Conservation (phyloP, 2,888 invertebrate genomes). For the Chironomus tentans region DNA sequence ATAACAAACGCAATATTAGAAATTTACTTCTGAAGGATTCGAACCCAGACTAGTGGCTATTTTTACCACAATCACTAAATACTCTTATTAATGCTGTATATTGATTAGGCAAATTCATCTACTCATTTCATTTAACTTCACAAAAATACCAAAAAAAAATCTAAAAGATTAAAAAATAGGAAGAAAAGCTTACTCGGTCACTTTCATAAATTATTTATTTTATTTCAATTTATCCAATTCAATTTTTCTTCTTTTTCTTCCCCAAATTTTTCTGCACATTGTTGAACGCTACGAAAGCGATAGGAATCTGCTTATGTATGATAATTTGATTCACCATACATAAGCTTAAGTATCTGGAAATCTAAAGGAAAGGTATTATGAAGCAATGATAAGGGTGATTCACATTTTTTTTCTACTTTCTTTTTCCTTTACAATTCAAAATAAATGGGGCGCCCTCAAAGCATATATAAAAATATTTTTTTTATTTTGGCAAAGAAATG, state of each 20-base stretch:
- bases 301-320: conserved; percentile 6
- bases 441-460: too few species aligned
- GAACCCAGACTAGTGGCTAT: too few species aligned
- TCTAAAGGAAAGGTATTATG: conserved; percentile 12
- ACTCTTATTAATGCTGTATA: too few species aligned
- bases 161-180: not conserved
- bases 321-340: conserved; percentile 12
- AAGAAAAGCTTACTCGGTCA: not conserved
- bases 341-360: not conserved
- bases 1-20: too few species aligned
- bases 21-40: too few species aligned
- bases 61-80: too few species aligned
- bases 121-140: too few species aligned
- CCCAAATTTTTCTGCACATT: too few species aligned
- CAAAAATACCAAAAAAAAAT: not conserved
- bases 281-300: not conserved
- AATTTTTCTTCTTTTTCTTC: not conserved
- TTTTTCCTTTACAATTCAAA: too few species aligned
- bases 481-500: not conserved
- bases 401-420: not conserved
- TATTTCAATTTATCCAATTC: not conserved
- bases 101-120: too few species aligned
- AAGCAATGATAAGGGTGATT: conserved; percentile 17
- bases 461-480: too few species aligned
- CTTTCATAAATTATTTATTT: conserved; percentile 24